Percentiles rank a stretch among this genome's conserved stretches.
Evolutionary conservation across 2,888 invertebrate species (phyloP).

Genomic region (Nephrotoma appendiculata): DNA sequence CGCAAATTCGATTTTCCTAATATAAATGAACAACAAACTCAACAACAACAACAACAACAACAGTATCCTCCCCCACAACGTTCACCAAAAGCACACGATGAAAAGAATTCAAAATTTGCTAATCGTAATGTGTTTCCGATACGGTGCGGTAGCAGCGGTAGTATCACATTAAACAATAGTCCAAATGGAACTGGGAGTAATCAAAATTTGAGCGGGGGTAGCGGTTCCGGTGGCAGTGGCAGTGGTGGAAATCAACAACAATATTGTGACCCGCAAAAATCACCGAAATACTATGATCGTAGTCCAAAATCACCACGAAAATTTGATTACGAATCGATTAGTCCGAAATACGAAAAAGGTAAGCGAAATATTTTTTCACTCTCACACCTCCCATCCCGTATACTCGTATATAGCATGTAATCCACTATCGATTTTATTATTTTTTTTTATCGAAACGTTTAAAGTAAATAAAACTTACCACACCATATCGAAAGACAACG

Average conservation of each 20-base stretch:
- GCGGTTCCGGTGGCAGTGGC: background rate
- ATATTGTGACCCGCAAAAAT: background rate
- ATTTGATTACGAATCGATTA: constrained; percentile 39
- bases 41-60: background rate
- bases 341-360: constrained; percentile 20
- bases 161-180: background rate
- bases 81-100: constrained; percentile 18
- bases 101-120: background rate
- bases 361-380: background rate
- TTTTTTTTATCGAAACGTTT: background rate
- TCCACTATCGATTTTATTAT: background rate
- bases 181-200: background rate
- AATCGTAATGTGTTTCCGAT: background rate
- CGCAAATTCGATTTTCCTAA: constrained; percentile 2
- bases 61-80: background rate
- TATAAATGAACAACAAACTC: background rate
- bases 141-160: background rate
- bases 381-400: background rate
- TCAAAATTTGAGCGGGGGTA: background rate
- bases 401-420: background rate
- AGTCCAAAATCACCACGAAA: constrained; percentile 45
- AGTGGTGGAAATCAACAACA: background rate
- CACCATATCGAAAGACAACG: background rate
- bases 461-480: background rate
- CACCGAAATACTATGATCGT: constrained; percentile 10